Percentiles rank a stretch among this genome's conserved stretches.
Conservation (phyloP, 2,113 vertebrate genomes). For the Erpornis zantholeuca region DNA sequence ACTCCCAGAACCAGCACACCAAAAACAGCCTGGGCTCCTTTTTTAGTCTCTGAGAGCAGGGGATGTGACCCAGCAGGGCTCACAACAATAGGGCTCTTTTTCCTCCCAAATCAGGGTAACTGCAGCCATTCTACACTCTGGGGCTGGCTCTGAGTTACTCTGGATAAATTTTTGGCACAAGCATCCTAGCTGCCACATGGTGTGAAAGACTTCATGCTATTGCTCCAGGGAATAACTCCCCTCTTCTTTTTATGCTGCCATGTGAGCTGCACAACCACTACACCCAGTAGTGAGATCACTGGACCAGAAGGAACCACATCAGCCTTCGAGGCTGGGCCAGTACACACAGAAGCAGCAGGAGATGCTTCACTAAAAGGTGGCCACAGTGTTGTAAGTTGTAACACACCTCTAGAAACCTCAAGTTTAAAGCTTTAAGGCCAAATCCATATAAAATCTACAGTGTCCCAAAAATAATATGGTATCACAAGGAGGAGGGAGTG, state of each 20-base stretch:
- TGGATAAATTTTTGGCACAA: background rate
- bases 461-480: background rate
- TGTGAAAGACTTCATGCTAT: background rate
- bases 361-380: background rate
- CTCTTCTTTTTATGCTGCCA: rapidly evolving
- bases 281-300: background rate
- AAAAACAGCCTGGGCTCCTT: background rate
- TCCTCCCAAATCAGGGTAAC: background rate
- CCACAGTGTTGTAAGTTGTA: background rate
- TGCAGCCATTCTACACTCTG: background rate
- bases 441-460: background rate
- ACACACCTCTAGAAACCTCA: background rate
- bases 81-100: rapidly evolving
- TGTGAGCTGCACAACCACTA: background rate
- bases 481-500: background rate
- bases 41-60: background rate
- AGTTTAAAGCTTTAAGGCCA: background rate
- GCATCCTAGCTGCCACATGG: background rate
- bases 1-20: background rate
- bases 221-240: background rate
- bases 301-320: rapidly evolving
- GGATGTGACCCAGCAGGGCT: background rate
- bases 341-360: background rate
- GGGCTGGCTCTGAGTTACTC: background rate
- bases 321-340: background rate